Evolutionary conservation across 2,113 vertebrate genomes (phyloP), one percentile per base, ranked within the genome.

Genomic region (Archilochus colubris): DNA sequence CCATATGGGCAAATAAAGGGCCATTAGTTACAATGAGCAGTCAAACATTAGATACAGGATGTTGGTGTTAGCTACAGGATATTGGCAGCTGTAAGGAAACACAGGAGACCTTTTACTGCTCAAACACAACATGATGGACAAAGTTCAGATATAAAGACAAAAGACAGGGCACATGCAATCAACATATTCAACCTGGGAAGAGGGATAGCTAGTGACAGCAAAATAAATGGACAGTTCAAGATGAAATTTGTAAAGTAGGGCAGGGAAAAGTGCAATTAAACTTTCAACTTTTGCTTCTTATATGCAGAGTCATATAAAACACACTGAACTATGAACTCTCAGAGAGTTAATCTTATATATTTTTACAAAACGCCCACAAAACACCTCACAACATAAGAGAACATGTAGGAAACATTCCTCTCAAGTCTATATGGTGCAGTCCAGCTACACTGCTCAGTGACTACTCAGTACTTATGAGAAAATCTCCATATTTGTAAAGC

Each of bases 71-170:
- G 23, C 14, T 43, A 54, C 36, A 48, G 73, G 50, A 11, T 43
- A 28, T 22, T 0, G 4, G 51, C 69, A 83, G 19, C 57, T 44
- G 64, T 13, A 68, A 33, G 40, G 84, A 82, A 82, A 44, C 20
- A 73, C 3, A 2, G 63, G 27, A 79, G 46, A 62, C 30, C n/a
- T 91, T 63, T 51, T 23, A 11, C 82, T 77, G 30, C 38, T 77
- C 85, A 86, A 91, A 89, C 23, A 85, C 7, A 13, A 28, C 6
- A 31, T 0, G 0, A 8, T 27, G 40, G 67, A 66, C 82, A 88
- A 96, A 91, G 92, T 64, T 88, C 88, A 93, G 63, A 23, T 36
- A 44, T 67, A 94, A 74, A 83, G n/a, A 73, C 44, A 66, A 62
- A 85, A 74, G 62, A 33, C 28, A 44, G 24, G 80, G 61, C 31